Percentiles rank a stretch among this genome's conserved stretches.
phyloP scores from a whole-genome alignment of 2,797 vertebrate species.

The Poeciliopsis presidionis region DNA sequence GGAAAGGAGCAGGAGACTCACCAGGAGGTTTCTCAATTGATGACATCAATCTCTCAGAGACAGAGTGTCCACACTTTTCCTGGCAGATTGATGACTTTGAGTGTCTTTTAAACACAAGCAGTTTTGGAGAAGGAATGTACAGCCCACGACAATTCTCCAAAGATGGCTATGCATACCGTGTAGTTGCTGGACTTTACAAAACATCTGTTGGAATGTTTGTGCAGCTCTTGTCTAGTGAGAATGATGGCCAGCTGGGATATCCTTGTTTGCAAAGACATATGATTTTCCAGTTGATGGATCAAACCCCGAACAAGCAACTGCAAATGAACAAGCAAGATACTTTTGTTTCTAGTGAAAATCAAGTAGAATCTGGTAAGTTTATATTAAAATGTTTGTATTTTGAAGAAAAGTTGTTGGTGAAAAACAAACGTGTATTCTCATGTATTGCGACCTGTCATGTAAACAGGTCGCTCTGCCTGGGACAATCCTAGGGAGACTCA shows the following conservation, averaged over 20 bases:
- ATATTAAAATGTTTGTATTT: too few species aligned
- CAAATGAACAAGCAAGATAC: too few species aligned
- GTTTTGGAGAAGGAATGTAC: constrained; percentile 32
- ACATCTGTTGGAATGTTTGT: constrained; percentile 67
- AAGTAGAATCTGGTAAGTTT: too few species aligned
- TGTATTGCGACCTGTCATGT: too few species aligned
- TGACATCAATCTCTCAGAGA: constrained; percentile 89
- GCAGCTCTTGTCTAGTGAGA: constrained; percentile 80
- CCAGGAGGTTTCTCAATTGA: constrained; percentile 87
- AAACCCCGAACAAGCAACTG: too few species aligned
- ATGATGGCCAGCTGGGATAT: constrained; percentile 84
- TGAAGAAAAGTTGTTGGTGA: too few species aligned
- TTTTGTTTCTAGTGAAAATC: too few species aligned
- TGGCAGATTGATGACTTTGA: constrained; percentile 83
- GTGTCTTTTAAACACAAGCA: constrained; percentile 41
- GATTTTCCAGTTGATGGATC: background rate
- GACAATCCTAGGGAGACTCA: too few species aligned
- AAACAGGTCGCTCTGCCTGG: too few species aligned
- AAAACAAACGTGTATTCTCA: too few species aligned
- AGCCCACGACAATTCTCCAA: constrained; percentile 83
- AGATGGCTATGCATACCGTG: constrained; percentile 84
- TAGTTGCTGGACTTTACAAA: background rate
- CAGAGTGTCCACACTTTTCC: constrained; percentile 80
- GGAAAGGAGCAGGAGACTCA: constrained; percentile 49
- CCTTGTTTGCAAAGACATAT: constrained; percentile 84